Evolutionary conservation across 2,113 vertebrate genomes (phyloP), one percentile per base, ranked within the genome.

Genomic region (Ondatra zibethicus): DNA sequence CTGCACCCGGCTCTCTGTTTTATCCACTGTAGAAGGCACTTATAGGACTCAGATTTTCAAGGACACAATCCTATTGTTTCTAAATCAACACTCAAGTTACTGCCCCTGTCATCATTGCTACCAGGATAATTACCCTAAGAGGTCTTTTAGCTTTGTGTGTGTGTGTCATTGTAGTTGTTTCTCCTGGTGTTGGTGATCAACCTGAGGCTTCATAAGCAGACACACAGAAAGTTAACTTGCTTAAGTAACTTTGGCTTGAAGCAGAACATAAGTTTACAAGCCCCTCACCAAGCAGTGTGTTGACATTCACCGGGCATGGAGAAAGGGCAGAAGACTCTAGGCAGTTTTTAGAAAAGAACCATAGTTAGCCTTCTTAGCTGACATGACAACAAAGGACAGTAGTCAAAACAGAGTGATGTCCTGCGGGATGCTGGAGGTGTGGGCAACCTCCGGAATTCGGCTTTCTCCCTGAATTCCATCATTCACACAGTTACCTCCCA

Each of bases 191-290:
- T 91, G 72, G 39, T 58, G 66, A 96, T 93, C 70, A 89, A 27
- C 90, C 90, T 45, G 75, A 92, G 81, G 81, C 90, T 93, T 89
- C 81, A 19, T 87, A 88, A 90, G 82, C 82, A 91, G 95, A 93
- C 61, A 92, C n/a, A 85, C 50, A 89, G 65, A 65, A 97, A 90
- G 63, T 89, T 91, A 77, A 84, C 95, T 93, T 68, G 77, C 93
- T 96, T 95, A 90, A 91, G 80, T 93, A 90, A 87, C 85, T 96
- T 91, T 92, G 89, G 55, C 84, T 81, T 45, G 93, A 96, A 82
- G 81, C 86, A 70, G 55, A 84, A 52, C 47, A 47, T 50, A 9
- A 70, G 72, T 33, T 85, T 85, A 55, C 27, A 50, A 17, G 78
- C 23, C 9, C 97, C 96, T 95, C 96, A 92, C 0, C 4, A 91